Evolutionary conservation across 2,888 invertebrate species (phyloP), one percentile per base, ranked within the genome.

Genomic region (Diaperis boleti): DNA sequence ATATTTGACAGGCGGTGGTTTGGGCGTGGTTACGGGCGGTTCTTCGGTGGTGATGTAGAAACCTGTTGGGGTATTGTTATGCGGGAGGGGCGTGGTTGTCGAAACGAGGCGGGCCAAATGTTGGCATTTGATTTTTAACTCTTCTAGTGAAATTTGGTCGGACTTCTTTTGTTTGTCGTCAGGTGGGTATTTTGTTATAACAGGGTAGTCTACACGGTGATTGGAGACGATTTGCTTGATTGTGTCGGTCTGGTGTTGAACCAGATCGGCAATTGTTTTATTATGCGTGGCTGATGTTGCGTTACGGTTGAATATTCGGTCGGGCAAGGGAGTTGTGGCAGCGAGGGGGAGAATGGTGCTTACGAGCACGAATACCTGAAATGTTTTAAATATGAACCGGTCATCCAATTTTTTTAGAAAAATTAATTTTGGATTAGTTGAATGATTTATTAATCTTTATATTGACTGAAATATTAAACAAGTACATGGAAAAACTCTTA

Each of bases 211-310:
- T 10, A 54, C 10, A 22, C 64, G 65, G 35, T 74, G 74, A 15
- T 74, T 72, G 0, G 76, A 71, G 13, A 80, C 68, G 57, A 80
- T 79, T 72, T 78, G 72, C 66, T 76, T 77, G 29, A 80, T 76
- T 3, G 74, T 71, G 31, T 79, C 79, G 5, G 80, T 77, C 72
- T 79, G 79, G 59, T 76, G 72, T 31, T 72, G 67, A n/a, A 77
- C 73, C 33, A 79, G 59, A 49, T 77, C 77, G n/a, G 74, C 69
- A 15, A 76, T 70, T 10, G 72, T 69, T 64, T 69, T 67, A 44
- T 73, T 72, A 22, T 59, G 35, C n/a, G 10, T 17, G 10, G 5
- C 14, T 3, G 57, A 29, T 14, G 26, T 35, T 22, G 39, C 29
- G 18, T 49, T 31, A 22, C 11, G 17, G 41, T 2, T 15, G 41